Percentiles rank a stretch among this genome's conserved stretches.
Conservation (phyloP, 2,888 invertebrate species). For the Aspidapion aeneum region DNA sequence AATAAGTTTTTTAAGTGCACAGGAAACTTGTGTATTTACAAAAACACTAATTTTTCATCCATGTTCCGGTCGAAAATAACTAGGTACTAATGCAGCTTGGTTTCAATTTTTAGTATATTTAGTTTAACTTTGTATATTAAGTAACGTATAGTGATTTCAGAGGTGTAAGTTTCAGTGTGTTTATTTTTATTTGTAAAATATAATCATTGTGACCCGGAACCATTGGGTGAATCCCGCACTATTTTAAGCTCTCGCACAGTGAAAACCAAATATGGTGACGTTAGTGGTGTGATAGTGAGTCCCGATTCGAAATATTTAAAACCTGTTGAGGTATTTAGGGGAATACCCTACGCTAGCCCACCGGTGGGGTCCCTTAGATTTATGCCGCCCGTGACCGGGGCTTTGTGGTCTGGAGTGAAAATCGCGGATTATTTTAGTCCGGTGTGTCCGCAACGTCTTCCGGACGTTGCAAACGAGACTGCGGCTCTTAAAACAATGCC, state of each 20-base stretch:
- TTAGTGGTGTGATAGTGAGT: slow-evolving; percentile 80
- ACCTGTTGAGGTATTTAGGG: slow-evolving; percentile 89
- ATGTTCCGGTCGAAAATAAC: too few relatives aligned
- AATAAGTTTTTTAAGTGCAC: too few relatives aligned
- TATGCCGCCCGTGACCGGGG: slow-evolving; percentile 94
- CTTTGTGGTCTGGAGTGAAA: slow-evolving; percentile 87
- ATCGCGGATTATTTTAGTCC: slow-evolving; percentile 86
- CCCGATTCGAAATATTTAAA: slow-evolving; percentile 78
- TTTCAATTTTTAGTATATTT: too few relatives aligned
- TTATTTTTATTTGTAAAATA: slow-evolving; percentile 27
- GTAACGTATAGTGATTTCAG: too few relatives aligned
- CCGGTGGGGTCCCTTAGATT: slow-evolving; percentile 86
- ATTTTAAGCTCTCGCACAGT: slow-evolving; percentile 78
- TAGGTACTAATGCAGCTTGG: too few relatives aligned
- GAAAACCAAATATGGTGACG: slow-evolving; percentile 83
- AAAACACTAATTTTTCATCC: too few relatives aligned
- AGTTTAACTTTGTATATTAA: too few relatives aligned
- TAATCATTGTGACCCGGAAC: slow-evolving; percentile 37
- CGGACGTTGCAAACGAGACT: slow-evolving; percentile 81
- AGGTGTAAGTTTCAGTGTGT: too few relatives aligned
- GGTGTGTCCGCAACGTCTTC: slow-evolving; percentile 89
- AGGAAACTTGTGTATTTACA: too few relatives aligned
- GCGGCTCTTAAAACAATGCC: slow-evolving; percentile 83
- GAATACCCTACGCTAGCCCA: slow-evolving; percentile 92
- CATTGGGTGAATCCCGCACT: slow-evolving; percentile 39